Conservation (phyloP, 2,888 invertebrate species). For the Steromphala cineraria region DNA sequence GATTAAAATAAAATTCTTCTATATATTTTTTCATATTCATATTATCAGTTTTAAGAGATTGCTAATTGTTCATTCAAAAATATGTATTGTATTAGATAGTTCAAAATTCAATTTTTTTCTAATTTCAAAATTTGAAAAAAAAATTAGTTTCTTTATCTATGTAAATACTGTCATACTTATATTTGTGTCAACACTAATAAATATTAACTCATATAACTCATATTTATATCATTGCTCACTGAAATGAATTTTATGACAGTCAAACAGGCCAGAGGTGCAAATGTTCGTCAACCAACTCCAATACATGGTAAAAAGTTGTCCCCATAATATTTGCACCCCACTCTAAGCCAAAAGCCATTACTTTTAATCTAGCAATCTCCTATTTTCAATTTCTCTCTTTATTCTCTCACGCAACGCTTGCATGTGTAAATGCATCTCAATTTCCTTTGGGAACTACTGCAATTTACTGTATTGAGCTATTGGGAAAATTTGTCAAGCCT, state of each 20-base stretch:
- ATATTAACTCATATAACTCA: not conserved
- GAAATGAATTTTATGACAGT: not conserved
- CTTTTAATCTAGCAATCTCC: not conserved
- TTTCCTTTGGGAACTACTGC: not conserved
- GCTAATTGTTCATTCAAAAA: no score
- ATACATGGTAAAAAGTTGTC: not conserved
- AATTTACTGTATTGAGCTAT: not conserved
- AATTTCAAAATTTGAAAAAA: no score
- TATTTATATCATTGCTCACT: not conserved
- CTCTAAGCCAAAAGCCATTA: not conserved
- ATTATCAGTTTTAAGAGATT: no score
- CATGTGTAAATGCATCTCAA: not conserved
- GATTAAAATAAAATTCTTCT: no score
- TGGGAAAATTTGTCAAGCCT: not conserved
- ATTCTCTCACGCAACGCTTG: constrained; percentile 19
- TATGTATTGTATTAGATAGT: no score
- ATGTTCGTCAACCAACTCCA: not conserved
- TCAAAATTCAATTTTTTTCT: no score
- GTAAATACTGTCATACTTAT: not conserved
- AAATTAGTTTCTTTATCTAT: no score
- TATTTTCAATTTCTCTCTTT: not conserved
- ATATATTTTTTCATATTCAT: no score
- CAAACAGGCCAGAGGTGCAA: no score
- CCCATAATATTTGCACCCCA: not conserved
- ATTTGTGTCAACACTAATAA: no score